Conservation (phyloP, 37 sponge, comb jelly and placozoan species). For the Ianthella basta region DNA sequence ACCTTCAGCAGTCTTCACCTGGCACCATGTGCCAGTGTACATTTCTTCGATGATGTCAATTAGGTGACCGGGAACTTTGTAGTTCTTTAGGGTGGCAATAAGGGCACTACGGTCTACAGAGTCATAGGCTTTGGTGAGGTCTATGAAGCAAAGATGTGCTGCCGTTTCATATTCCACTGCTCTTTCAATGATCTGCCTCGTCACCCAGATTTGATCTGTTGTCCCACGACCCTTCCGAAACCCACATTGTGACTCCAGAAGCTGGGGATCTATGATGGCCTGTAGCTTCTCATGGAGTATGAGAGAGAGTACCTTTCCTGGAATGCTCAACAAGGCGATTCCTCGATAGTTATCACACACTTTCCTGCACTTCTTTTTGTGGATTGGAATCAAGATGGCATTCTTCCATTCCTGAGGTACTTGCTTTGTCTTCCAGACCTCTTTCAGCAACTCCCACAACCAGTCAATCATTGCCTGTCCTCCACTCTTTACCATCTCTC, state of each 20-base stretch:
- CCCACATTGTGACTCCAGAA: slow-evolving; percentile 25
- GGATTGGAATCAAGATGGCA: slow-evolving; percentile 23
- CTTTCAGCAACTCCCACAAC: slow-evolving; percentile 25
- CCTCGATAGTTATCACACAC: slow-evolving; percentile 20
- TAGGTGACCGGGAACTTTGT: slow-evolving; percentile 10
- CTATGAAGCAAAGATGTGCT: slow-evolving; percentile 27
- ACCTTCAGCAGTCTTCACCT: no score
- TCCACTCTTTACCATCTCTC: slow-evolving; percentile 11
- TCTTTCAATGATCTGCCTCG: slow-evolving; percentile 16
- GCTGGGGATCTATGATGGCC: slow-evolving; percentile 19
- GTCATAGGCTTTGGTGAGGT: slow-evolving; percentile 31
- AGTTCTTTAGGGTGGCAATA: slow-evolving; percentile 23
- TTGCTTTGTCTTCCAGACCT: slow-evolving; percentile 16
- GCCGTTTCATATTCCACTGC: neutral
- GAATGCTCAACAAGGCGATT: slow-evolving; percentile 22
- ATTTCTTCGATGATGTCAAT: slow-evolving; percentile 24
- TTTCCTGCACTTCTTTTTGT: slow-evolving; percentile 23
- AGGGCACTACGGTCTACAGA: slow-evolving; percentile 20
- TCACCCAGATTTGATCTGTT: slow-evolving; percentile 19
- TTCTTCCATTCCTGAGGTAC: slow-evolving; percentile 17
- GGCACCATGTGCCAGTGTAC: neutral
- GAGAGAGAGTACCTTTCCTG: slow-evolving; percentile 20
- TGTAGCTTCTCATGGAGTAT: neutral
- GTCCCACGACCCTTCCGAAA: slow-evolving; percentile 18
- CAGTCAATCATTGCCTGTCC: slow-evolving; percentile 32